phyloP scores from a whole-genome alignment of 1,140 invertebrate species.

The Macrobrachium rosenbergii region DNA sequence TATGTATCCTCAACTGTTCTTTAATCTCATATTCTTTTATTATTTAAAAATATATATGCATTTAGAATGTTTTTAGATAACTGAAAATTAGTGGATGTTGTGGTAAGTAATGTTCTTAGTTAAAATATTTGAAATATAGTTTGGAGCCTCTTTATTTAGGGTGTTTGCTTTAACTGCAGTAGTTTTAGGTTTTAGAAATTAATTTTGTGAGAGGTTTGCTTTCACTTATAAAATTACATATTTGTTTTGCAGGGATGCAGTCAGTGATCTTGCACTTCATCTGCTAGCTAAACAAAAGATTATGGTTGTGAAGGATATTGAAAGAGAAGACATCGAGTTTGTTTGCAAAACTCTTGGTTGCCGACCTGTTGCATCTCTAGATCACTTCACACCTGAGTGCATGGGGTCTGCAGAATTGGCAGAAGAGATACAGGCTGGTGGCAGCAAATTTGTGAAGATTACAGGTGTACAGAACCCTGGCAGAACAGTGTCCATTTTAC shows the following conservation, averaged over 20 bases:
- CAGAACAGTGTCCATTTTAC: slow-evolving; percentile 91
- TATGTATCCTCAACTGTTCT: too few relatives aligned
- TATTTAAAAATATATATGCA: too few relatives aligned
- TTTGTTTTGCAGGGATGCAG: slow-evolving; percentile 81
- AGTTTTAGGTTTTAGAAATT: too few relatives aligned
- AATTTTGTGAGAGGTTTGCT: too few relatives aligned
- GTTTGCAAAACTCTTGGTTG: slow-evolving; percentile 88
- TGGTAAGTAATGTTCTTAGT: too few relatives aligned
- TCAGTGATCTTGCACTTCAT: slow-evolving; percentile 96
- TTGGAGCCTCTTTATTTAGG: too few relatives aligned
- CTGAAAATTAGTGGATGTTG: too few relatives aligned
- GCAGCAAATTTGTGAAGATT: slow-evolving; percentile 91
- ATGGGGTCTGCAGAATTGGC: slow-evolving; percentile 93
- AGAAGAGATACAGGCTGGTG: slow-evolving; percentile 92
- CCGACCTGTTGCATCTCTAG: slow-evolving; percentile 96
- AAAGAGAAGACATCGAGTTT: slow-evolving; percentile 98
- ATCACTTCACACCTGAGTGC: slow-evolving; percentile 95
- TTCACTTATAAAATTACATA: too few relatives aligned
- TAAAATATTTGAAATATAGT: too few relatives aligned
- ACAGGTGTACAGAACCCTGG: slow-evolving; percentile 92
- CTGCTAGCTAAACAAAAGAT: slow-evolving; percentile 99
- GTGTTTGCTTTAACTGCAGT: too few relatives aligned
- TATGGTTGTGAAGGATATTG: slow-evolving; percentile 98
- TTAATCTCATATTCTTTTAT: too few relatives aligned
- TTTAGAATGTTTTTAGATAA: too few relatives aligned